Base-by-base conservation (phyloP, 92 coral and sea anemone species). In the Nematostella vectensis region DNA sequence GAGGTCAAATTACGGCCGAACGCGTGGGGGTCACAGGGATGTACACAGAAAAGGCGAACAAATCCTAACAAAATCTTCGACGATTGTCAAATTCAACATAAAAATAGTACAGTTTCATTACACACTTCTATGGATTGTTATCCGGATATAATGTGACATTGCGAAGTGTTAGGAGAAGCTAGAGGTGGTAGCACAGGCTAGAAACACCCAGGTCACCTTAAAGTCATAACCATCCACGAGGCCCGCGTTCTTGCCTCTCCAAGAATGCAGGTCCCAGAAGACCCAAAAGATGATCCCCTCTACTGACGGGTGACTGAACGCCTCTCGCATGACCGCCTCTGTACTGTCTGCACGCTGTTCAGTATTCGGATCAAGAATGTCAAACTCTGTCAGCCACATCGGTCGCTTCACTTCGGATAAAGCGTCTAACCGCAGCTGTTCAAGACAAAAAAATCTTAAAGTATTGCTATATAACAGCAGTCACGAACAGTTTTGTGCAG, bases 301-400 rank as follows among this genome's bases (percentile, higher is more conserved):
- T 2, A 82, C 91, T 16, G 51, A 59, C 3, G 91, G 96, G 23
- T 69, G 88, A 42, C 96, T 82, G 47, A 82, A 87, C 19, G 89
- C 79, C 23, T 63, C 64, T 30, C 96, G 79, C 96, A 87, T 87
- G 54, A 87, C 69, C 19, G 58, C 62, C 61, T 87, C 96, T 4
- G 82, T 76, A 62, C 66, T 61, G 29, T 81, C 82, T 12, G 96
- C 96, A 19, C 91, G 60, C 53, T 74, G 69, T 10, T 23, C 47
- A 3, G 79, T 75, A 38, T 87, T 57, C 43, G 53, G 54, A 30
- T 87, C 78, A 3, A 87, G 65, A 57, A 87, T 68, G 42, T 87
- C 96, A 1, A 87, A 89, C 57, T 87, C 96, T 11, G 96, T 87
- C 50, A 87, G 53, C 96, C 96, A 87, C 61, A 87, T 69, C 43